Percentiles rank a stretch among this genome's conserved stretches.
phyloP scores from a whole-genome alignment of 2,888 invertebrate species.

The Fabriciana adippe region DNA sequence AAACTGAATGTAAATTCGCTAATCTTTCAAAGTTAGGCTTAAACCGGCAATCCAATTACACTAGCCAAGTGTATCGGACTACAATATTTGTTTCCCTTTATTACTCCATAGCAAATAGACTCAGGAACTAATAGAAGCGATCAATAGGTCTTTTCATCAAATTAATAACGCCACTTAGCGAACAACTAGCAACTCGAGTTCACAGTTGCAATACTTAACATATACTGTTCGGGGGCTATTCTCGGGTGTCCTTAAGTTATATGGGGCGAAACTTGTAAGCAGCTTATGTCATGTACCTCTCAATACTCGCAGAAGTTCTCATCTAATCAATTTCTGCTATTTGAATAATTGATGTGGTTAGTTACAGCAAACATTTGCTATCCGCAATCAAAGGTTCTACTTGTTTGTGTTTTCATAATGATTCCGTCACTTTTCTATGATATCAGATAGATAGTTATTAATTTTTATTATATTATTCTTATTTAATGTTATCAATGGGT shows the following conservation, averaged over 20 bases:
- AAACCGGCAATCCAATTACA: constrained; percentile 32
- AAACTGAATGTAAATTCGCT: constrained; percentile 14
- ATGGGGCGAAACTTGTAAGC: constrained; percentile 71
- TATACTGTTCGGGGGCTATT: constrained; percentile 51
- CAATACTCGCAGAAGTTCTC: constrained; percentile 73
- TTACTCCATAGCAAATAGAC: constrained; percentile 35
- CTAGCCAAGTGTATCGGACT: constrained; percentile 25
- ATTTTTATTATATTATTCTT: neutral
- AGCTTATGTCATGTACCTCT: constrained; percentile 65
- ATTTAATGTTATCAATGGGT: no score
- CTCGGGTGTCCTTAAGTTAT: constrained; percentile 63
- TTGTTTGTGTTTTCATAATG: constrained; percentile 49
- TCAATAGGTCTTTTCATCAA: constrained; percentile 62
- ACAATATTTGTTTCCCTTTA: constrained; percentile 35
- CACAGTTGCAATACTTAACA: constrained; percentile 56
- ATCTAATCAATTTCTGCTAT: constrained; percentile 65
- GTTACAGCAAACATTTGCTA: constrained; percentile 74
- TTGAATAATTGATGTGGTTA: constrained; percentile 71
- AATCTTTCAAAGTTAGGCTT: constrained; percentile 22
- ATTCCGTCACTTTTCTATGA: constrained; percentile 12
- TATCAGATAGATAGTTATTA: neutral
- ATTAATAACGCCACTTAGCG: constrained; percentile 63
- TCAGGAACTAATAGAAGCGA: constrained; percentile 47
- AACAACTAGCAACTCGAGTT: constrained; percentile 48
- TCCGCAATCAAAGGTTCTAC: constrained; percentile 74